Base-by-base conservation (phyloP, 2,797 vertebrate species). In the Lophura swinhoii region DNA sequence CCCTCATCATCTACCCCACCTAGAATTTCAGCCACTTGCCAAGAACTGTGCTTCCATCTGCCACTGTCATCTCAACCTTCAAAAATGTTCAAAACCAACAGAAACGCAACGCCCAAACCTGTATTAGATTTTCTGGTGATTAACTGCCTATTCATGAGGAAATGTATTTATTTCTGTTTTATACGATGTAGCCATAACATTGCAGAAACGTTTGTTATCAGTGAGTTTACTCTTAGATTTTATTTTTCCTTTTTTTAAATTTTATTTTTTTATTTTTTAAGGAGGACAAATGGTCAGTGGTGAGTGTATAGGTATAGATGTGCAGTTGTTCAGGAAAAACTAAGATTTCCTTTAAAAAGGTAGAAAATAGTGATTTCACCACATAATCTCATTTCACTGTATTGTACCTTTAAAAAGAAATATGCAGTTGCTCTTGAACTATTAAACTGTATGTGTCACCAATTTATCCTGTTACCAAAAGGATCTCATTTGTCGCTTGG, bases 401-500 rank as follows among this genome's bases (percentile, higher is more conserved):
- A 17, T 81, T 92, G 64, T 88, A 79, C 59, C 93, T 96, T 96
- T 93, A 92, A 96, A 89, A 81, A 91, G 41, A 94, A 95, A 53
- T 56, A 77, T 58, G 84, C 46, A 56, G 64, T 81, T 89, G 75
- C 74, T 94, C 81, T 85, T 92, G 88, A 96, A 87, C 93, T 93
- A 70, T 92, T 94, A 95, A 93, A 94, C 66, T 88, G 16, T 92
- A 81, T 88, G 58, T 96, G 87, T 95, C 93, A 91, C 88, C 0
- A 0, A 87, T 94, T 95, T 95, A 87, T 94, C 88, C 69, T 83
- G 75, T 95, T 96, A 92, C 67, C 73, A 76, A 87, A 95, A 94
- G 46, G 73, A 79, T 90, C 82, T 96, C 71, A 39, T 95, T 87
- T 94, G 83, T 95, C 75, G 62, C 80, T 95, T 96, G 95, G 96